A percentile compares a stretch with the other conserved stretches of the same genome.
These are phyloP conservation scores for Phalanger gymnotis DNA, from an alignment of 2,797 vertebrate species.

Conservation along the genomic window DNA sequence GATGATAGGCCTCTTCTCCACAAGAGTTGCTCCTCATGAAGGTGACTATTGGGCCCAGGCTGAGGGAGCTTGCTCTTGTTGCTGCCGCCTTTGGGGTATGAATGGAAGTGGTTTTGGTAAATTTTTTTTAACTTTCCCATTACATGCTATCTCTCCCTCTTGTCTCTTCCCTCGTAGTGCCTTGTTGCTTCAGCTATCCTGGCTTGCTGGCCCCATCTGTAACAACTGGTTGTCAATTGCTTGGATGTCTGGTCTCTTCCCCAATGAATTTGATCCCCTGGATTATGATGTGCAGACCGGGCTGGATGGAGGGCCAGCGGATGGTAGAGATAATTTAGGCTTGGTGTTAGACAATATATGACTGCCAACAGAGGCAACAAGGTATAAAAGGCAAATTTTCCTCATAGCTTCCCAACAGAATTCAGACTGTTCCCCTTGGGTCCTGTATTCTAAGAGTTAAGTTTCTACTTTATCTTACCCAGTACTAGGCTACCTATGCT, in stretches of 20 bases:
- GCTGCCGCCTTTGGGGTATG: not conserved
- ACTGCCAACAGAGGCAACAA: not conserved
- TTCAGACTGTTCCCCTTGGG: not conserved
- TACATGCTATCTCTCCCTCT: not conserved
- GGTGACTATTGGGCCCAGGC: not conserved
- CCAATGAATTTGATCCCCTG: not conserved
- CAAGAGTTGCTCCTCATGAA: not conserved
- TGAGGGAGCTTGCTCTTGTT: not conserved
- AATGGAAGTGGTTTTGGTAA: not conserved
- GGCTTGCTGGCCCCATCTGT: not conserved
- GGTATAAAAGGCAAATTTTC: not conserved
- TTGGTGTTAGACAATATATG: not conserved
- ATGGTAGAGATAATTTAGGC: not conserved
- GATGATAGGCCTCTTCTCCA: not conserved
- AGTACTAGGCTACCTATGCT: too few relatives aligned
- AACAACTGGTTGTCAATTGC: not conserved
- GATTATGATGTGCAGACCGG: not conserved
- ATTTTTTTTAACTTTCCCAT: not conserved
- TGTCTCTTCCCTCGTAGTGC: not conserved
- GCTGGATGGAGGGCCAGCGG: not conserved
- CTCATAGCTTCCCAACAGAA: not conserved
- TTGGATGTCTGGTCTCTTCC: not conserved
- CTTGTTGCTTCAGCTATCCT: not conserved
- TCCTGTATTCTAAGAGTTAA: not conserved
- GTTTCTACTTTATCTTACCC: not conserved